A percentile compares a stretch with the other conserved stretches of the same genome.
phyloP scores from a whole-genome alignment of 2,797 vertebrate species.

The Chrosomus eos region DNA sequence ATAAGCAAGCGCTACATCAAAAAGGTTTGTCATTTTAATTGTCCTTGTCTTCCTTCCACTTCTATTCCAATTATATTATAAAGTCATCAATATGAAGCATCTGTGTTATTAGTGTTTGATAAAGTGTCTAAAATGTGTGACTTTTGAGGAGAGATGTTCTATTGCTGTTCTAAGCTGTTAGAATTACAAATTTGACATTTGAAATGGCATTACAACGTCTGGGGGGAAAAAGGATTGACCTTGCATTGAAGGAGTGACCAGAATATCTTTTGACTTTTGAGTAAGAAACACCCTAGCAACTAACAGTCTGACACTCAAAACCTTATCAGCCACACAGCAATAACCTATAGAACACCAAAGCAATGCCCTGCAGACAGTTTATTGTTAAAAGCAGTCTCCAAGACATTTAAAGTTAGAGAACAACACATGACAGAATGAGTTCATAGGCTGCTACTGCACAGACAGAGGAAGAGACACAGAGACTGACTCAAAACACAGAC shows the following conservation, averaged over 20 bases:
- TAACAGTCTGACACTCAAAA: neutral
- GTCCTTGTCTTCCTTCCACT: neutral
- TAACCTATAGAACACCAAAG: neutral
- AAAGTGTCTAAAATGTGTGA: neutral
- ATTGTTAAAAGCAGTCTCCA: slow-evolving; percentile 61
- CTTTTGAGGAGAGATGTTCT: neutral
- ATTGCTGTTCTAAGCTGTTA: neutral
- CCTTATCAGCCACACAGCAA: neutral
- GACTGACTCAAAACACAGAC: slow-evolving; percentile 34
- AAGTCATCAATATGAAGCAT: neutral
- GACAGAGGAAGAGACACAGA: slow-evolving; percentile 29
- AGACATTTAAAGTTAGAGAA: slow-evolving; percentile 55
- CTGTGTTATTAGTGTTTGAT: neutral
- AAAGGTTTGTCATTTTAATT: neutral
- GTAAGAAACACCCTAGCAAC: neutral
- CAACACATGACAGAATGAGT: slow-evolving; percentile 23
- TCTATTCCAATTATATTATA: neutral
- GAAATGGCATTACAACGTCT: neutral
- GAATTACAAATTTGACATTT: neutral
- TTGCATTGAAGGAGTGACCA: neutral
- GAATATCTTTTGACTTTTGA: neutral
- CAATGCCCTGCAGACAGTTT: slow-evolving; percentile 30
- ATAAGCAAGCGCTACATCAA: neutral
- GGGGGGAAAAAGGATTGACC: no score
- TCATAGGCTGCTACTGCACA: neutral